These are phyloP conservation scores for Steatornis caripensis DNA, from an alignment of 2,113 vertebrate species.

Conservation along the genomic window DNA sequence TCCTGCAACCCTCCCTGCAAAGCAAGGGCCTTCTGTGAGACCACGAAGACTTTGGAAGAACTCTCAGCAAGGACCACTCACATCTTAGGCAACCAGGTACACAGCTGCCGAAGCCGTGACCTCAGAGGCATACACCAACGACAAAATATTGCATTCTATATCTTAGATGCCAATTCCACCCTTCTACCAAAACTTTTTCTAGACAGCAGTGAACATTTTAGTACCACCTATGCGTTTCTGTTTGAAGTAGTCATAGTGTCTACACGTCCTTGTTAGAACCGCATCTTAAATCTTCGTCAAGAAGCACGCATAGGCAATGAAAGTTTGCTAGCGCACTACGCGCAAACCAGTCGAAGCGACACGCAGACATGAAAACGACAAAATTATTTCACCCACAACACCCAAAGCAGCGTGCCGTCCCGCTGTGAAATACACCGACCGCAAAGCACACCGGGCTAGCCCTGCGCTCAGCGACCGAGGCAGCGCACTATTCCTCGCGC, in stretches of 20 bases:
- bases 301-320: rapidly evolving
- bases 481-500: not conserved
- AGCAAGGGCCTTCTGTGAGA: not conserved
- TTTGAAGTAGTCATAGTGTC: not conserved
- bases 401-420: rapidly evolving
- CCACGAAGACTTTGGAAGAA: rapidly evolving
- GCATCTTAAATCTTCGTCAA: not conserved
- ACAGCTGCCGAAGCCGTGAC: not conserved
- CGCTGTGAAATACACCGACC: rapidly evolving
- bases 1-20: not conserved
- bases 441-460: rapidly evolving
- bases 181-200: not conserved
- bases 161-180: no score
- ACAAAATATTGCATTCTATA: not conserved
- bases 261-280: not conserved
- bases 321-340: rapidly evolving
- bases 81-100: rapidly evolving
- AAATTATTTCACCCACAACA: not conserved
- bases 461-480: not conserved
- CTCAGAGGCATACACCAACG: rapidly evolving
- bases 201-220: rapidly evolving
- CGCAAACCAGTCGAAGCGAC: not conserved
- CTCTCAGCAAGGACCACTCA: not conserved
- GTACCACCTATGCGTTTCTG: rapidly evolving
- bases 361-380: rapidly evolving